A percentile compares a stretch with the other conserved stretches of the same genome.
Conservation (phyloP, 2,888 invertebrate genomes). For the Trichopria drosophilae region DNA sequence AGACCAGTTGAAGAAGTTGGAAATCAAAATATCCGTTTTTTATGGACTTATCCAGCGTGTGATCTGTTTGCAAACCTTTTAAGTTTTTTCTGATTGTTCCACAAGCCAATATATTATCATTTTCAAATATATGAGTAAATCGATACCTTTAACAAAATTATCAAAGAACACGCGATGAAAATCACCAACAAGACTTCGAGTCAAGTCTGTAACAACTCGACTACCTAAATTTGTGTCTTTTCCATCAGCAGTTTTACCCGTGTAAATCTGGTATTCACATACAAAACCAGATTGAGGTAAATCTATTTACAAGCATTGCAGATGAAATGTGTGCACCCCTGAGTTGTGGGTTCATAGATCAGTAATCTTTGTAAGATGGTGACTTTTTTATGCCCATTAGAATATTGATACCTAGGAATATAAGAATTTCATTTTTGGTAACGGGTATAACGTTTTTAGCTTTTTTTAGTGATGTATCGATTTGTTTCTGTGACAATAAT, state of each 20-base stretch:
- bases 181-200: slow-evolving; percentile 18
- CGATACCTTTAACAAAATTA: slow-evolving; percentile 19
- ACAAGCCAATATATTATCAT: slow-evolving; percentile 23
- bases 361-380: no score
- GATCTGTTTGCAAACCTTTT: slow-evolving; percentile 27
- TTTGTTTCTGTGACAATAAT: slow-evolving; percentile 8
- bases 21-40: slow-evolving; percentile 36
- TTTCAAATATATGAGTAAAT: slow-evolving; percentile 26
- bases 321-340: no score
- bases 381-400: no score
- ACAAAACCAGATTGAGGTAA: slow-evolving; percentile 11
- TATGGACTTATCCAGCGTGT: slow-evolving; percentile 39
- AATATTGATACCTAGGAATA: no score
- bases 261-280: slow-evolving; percentile 42
- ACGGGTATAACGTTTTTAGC: no score
- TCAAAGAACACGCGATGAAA: slow-evolving; percentile 26
- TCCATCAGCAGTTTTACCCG: slow-evolving; percentile 37
- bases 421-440: no score
- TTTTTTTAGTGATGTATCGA: slow-evolving; percentile 6
- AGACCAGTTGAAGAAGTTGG: slow-evolving; percentile 36
- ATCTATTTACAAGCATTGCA: no score
- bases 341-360: no score
- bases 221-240: no score
- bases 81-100: slow-evolving; percentile 24
- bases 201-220: slow-evolving; percentile 40